Evolutionary conservation across 2,888 invertebrate genomes (phyloP).

Genomic region (Orchesellides sinensis): DNA sequence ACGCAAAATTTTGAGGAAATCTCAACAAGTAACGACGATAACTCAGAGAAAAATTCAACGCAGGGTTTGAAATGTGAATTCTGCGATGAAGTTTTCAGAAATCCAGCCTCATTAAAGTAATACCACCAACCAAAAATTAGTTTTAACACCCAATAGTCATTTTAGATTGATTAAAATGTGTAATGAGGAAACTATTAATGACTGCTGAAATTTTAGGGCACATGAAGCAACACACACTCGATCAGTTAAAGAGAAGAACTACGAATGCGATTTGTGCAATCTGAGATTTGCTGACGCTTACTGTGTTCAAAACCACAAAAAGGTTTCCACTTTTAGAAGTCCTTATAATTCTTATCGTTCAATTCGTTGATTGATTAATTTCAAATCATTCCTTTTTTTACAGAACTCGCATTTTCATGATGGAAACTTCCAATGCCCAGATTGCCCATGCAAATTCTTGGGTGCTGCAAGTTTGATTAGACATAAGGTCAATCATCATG

Average conservation of each 20-base stretch:
- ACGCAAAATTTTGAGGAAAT: too few relatives aligned
- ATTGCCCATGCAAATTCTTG: constrained; percentile 15
- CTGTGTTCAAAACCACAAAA: background rate
- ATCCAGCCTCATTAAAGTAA: background rate
- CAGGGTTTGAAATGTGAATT: background rate
- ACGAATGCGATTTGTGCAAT: background rate
- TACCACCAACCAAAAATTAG: background rate
- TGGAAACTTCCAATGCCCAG: background rate
- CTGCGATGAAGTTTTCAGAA: too few relatives aligned
- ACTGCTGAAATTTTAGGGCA: too few relatives aligned
- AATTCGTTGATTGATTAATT: background rate
- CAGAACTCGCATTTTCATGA: background rate
- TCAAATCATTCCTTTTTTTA: background rate
- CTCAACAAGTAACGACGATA: background rate
- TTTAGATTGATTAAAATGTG: too few relatives aligned
- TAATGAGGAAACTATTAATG: background rate
- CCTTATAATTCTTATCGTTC: background rate
- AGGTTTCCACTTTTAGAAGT: background rate
- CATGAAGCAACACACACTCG: background rate
- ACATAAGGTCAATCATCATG: background rate
- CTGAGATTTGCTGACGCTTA: background rate
- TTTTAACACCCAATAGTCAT: background rate
- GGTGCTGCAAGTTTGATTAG: background rate
- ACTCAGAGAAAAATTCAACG: background rate
- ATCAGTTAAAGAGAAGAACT: background rate